Percentiles rank a stretch among this genome's conserved stretches.
Conservation (phyloP, 64 coral and sea anemone species). For the Anthopleura sola region DNA sequence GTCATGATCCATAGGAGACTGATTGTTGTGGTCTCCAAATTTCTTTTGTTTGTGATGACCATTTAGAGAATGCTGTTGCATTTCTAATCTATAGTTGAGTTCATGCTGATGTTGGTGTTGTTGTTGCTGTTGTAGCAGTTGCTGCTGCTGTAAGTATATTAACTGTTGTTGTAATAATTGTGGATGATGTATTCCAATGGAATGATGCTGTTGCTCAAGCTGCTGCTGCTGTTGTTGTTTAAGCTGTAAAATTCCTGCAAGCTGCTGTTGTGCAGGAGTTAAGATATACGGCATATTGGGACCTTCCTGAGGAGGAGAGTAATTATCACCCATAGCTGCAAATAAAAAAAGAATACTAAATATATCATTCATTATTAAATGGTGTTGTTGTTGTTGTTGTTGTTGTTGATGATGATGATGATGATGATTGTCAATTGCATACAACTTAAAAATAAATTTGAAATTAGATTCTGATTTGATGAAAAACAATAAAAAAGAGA, state of each 20-base stretch:
- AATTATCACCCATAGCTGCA: background rate
- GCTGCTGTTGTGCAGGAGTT: conserved; percentile 42
- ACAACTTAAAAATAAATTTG: no score
- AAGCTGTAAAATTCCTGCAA: conserved; percentile 35
- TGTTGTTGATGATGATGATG: no score
- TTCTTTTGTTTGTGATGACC: conserved; percentile 23
- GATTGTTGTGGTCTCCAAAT: background rate
- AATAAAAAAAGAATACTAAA: background rate
- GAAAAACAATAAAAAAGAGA: no score
- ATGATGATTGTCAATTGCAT: no score
- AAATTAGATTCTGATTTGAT: no score
- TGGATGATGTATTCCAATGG: conserved; percentile 34
- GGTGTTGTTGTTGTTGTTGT: background rate
- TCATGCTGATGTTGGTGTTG: conserved; percentile 37
- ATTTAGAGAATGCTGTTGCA: background rate
- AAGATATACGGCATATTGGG: conserved; percentile 33
- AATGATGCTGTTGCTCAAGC: conserved; percentile 23
- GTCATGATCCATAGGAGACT: background rate
- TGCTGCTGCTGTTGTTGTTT: conserved; percentile 50
- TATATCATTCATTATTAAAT: no score
- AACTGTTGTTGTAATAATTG: conserved; percentile 41
- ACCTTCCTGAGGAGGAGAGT: conserved; percentile 38
- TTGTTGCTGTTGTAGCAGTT: conserved; percentile 38
- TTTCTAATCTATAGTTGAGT: conserved; percentile 5
- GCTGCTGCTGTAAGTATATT: conserved; percentile 28